Conservation (phyloP, 2,113 vertebrate genomes). For the Ailurus styani region DNA sequence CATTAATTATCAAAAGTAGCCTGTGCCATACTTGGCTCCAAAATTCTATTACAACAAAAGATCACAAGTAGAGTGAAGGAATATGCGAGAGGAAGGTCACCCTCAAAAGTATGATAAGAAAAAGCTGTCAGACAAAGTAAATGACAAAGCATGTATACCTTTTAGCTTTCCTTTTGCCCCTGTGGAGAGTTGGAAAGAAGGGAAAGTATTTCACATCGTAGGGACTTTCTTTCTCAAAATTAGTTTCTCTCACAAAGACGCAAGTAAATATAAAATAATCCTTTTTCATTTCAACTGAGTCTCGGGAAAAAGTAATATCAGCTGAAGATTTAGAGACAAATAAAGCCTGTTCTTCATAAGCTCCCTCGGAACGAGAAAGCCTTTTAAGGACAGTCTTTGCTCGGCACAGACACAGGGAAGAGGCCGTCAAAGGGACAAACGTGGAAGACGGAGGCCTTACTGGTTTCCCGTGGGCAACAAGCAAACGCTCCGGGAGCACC, state of each 20-base stretch:
- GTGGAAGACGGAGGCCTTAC: background rate
- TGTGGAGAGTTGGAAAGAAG: background rate
- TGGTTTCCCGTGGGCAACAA: background rate
- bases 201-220: background rate
- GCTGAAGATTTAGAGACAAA: conserved; percentile 50
- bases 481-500: background rate
- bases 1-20: conserved; percentile 59
- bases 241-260: conserved; percentile 45
- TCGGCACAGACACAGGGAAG: background rate
- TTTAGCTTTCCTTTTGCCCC: background rate
- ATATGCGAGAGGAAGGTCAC: conserved; percentile 47
- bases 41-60: background rate
- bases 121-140: background rate
- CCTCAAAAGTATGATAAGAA: background rate
- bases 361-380: background rate
- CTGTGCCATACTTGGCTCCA: background rate
- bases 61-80: background rate
- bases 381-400: background rate
- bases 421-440: background rate
- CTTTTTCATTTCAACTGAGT: conserved; percentile 56
- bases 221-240: conserved; percentile 53
- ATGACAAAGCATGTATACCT: background rate
- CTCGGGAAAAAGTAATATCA: conserved; percentile 11
- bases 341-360: background rate
- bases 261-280: conserved; percentile 57